Percentiles rank a stretch among this genome's conserved stretches.
phyloP scores from a whole-genome alignment of 2,888 invertebrate species.

The Leucoma salicis region DNA sequence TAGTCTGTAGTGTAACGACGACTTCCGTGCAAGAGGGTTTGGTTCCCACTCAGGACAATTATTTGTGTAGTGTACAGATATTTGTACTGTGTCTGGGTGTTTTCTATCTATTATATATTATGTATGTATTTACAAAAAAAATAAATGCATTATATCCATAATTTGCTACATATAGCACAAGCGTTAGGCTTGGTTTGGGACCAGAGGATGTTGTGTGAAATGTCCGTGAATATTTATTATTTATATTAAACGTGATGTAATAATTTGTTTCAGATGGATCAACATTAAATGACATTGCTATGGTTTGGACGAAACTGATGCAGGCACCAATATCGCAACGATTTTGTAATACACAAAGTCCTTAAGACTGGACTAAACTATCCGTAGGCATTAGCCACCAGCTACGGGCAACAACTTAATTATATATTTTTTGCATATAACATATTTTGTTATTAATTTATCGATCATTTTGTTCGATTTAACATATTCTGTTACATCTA shows the following conservation, averaged over 20 bases:
- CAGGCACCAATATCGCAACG: slow-evolving; percentile 45
- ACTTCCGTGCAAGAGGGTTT: too few relatives aligned
- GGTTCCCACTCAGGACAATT: too few relatives aligned
- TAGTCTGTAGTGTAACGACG: too few relatives aligned
- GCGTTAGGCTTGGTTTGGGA: too few relatives aligned
- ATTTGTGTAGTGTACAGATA: too few relatives aligned
- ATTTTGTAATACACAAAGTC: slow-evolving; percentile 43
- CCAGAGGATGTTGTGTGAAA: too few relatives aligned
- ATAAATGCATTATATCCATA: too few relatives aligned
- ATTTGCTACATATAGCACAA: too few relatives aligned
- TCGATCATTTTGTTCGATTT: slow-evolving; percentile 66
- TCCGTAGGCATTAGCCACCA: slow-evolving; percentile 29
- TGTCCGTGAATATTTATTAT: background rate
- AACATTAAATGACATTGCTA: slow-evolving; percentile 60
- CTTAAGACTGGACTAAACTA: slow-evolving; percentile 33
- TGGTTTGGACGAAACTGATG: slow-evolving; percentile 39
- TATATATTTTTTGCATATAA: slow-evolving; percentile 66
- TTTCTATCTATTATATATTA: too few relatives aligned
- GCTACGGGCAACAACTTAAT: slow-evolving; percentile 42
- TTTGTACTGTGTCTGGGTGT: too few relatives aligned
- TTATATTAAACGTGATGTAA: background rate
- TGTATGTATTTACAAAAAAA: too few relatives aligned
- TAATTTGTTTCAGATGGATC: slow-evolving; percentile 66
- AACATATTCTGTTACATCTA: slow-evolving; percentile 62
- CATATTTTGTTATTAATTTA: slow-evolving; percentile 76